Conservation (phyloP, 2,797 vertebrate species). For the Morus bassanus region DNA sequence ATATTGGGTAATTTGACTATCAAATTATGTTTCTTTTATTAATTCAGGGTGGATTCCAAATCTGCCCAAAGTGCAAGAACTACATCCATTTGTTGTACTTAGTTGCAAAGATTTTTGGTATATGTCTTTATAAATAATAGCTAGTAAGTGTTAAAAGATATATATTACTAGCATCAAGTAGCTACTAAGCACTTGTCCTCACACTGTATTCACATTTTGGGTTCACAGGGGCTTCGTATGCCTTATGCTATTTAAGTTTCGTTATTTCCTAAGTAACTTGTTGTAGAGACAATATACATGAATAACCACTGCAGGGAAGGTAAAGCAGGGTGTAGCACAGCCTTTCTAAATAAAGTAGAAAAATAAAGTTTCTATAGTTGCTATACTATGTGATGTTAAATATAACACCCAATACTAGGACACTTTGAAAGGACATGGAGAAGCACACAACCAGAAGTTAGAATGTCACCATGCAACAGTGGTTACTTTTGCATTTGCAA, state of each 20-base stretch:
- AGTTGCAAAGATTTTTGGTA: not conserved
- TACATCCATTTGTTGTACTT: not conserved
- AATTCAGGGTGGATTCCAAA: not conserved
- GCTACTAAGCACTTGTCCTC: not conserved
- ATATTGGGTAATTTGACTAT: not conserved
- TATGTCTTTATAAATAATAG: not conserved
- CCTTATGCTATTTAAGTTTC: not conserved
- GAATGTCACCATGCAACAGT: not conserved
- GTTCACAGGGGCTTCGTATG: not conserved
- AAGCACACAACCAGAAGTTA: not conserved
- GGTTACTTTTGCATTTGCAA: not conserved
- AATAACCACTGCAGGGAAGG: not conserved
- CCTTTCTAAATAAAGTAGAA: not conserved
- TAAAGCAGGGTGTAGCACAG: not conserved
- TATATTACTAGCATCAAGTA: not conserved
- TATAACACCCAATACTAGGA: not conserved
- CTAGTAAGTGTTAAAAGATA: not conserved
- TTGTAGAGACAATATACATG: not conserved
- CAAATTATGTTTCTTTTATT: not conserved
- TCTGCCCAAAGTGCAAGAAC: not conserved
- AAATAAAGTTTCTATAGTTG: not conserved
- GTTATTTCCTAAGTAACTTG: not conserved
- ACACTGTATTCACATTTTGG: not conserved
- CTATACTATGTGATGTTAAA: not conserved
- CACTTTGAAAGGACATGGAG: not conserved